A percentile compares a stretch with the other conserved stretches of the same genome.
These are phyloP conservation scores for Ranitomeya variabilis DNA, from an alignment of 2,113 vertebrate species.

Conservation along the genomic window DNA sequence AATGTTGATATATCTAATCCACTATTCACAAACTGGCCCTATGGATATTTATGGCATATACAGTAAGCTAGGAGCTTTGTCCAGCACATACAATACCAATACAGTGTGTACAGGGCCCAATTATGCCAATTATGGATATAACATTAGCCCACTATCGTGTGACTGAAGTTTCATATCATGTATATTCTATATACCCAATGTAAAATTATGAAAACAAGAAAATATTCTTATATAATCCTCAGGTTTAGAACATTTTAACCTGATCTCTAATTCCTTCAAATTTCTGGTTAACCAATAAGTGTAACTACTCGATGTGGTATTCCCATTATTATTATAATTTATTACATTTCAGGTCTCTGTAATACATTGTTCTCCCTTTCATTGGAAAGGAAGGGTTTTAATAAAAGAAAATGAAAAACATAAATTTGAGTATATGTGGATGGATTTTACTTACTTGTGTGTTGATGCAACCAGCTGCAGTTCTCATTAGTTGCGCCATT, in stretches of 20 bases:
- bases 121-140: too few relatives aligned
- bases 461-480: not conserved
- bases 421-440: constrained; percentile 2
- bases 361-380: not conserved
- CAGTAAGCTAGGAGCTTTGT: too few relatives aligned
- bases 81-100: too few relatives aligned
- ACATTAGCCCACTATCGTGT: too few relatives aligned
- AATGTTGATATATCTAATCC: not conserved
- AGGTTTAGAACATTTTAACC: not conserved
- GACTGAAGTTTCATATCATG: too few relatives aligned
- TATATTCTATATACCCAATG: not conserved
- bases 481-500: not conserved
- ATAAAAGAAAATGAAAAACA: not conserved
- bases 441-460: not conserved
- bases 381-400: not conserved
- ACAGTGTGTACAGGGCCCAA: too few relatives aligned
- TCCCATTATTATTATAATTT: not conserved
- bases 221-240: not conserved
- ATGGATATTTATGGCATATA: too few relatives aligned
- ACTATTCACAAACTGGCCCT: too few relatives aligned
- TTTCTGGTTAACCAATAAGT: not conserved
- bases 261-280: too few relatives aligned
- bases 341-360: not conserved
- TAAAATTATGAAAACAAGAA: not conserved
- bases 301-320: not conserved